These are phyloP conservation scores for Zophobas atratus DNA, from an alignment of 1,140 invertebrate species.

Conservation along the genomic window DNA sequence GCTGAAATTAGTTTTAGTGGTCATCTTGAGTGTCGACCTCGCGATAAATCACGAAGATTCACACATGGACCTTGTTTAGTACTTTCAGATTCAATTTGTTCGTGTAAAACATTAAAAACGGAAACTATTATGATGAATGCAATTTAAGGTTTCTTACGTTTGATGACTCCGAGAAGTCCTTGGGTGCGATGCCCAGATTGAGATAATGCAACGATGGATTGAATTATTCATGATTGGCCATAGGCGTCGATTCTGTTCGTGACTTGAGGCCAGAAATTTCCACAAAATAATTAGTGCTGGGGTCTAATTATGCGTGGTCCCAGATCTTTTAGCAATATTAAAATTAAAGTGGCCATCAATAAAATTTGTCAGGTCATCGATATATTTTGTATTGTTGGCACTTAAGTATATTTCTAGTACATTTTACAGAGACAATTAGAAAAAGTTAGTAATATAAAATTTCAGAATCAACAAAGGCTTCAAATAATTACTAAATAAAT, in stretches of 20 bases:
- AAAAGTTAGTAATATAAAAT: no score
- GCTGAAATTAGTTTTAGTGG: constrained; percentile 11
- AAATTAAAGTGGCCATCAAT: no score
- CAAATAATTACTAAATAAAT: no score
- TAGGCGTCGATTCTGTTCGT: not conserved
- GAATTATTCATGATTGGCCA: constrained; percentile 13
- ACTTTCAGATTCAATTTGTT: constrained; percentile 37
- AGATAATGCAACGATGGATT: constrained; percentile 19
- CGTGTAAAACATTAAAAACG: constrained; percentile 21
- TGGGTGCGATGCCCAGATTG: not conserved
- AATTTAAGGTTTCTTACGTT: not conserved
- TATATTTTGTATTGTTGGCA: no score
- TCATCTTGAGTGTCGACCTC: constrained; percentile 34
- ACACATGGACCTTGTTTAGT: constrained; percentile 8
- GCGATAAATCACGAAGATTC: constrained; percentile 30
- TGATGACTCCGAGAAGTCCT: constrained; percentile 11
- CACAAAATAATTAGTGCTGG: not conserved
- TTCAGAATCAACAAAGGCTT: no score
- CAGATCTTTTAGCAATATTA: no score
- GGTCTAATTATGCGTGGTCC: no score
- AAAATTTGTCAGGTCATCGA: no score
- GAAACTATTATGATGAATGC: constrained; percentile 14
- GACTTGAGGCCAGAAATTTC: not conserved
- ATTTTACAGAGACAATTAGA: no score
- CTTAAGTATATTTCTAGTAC: no score